Evolutionary conservation across 1,140 invertebrate genomes (phyloP).

Genomic region (Brachionus paranguensis): DNA sequence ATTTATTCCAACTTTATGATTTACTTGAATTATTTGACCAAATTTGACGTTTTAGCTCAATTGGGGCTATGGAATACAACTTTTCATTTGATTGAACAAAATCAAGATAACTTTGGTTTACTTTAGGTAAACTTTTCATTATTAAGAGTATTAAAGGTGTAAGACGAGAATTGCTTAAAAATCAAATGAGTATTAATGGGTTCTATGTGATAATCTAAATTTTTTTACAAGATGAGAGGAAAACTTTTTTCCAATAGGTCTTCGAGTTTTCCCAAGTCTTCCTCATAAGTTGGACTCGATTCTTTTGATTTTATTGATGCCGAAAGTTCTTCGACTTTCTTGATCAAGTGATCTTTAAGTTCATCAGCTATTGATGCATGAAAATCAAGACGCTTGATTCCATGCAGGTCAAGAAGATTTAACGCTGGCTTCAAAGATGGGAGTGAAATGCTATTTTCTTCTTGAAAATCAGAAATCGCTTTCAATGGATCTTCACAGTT

Average conservation of each 20-base stretch:
- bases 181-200: background rate
- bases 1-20: slow-evolving; percentile 56
- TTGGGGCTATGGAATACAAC: slow-evolving; percentile 85
- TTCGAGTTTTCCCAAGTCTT: slow-evolving; percentile 73
- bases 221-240: slow-evolving; percentile 79
- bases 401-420: slow-evolving; percentile 85
- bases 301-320: slow-evolving; percentile 57
- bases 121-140: background rate
- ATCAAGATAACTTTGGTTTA: slow-evolving; percentile 42
- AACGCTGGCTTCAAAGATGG: slow-evolving; percentile 87
- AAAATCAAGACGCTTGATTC: slow-evolving; percentile 81
- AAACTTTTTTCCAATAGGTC: slow-evolving; percentile 86
- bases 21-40: slow-evolving; percentile 95
- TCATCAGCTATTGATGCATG: slow-evolving; percentile 90
- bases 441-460: slow-evolving; percentile 82
- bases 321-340: slow-evolving; percentile 77
- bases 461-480: slow-evolving; percentile 92
- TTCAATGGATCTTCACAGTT: slow-evolving; percentile 90
- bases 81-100: slow-evolving; percentile 72
- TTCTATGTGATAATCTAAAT: slow-evolving; percentile 51
- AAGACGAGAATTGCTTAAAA: background rate
- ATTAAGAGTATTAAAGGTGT: slow-evolving; percentile 2
- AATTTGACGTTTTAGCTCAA: slow-evolving; percentile 92
- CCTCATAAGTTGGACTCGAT: slow-evolving; percentile 58
- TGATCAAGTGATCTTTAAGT: slow-evolving; percentile 76